Percentiles rank a stretch among this genome's conserved stretches.
phyloP scores from a whole-genome alignment of 2,888 invertebrate genomes.

The Nemapogon koenigi region DNA sequence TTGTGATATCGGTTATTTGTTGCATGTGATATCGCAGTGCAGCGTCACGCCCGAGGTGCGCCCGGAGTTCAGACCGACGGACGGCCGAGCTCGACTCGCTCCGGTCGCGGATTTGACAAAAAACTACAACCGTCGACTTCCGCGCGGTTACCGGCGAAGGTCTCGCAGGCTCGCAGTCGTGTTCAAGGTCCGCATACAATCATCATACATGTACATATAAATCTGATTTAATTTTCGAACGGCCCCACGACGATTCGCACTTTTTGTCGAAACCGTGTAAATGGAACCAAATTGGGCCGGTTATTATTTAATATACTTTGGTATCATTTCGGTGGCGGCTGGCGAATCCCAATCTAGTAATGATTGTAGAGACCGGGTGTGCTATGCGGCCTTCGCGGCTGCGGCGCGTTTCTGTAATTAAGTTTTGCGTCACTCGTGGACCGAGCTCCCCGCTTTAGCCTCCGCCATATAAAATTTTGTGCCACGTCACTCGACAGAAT shows the following conservation, averaged over 20 bases:
- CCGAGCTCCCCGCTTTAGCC: constrained; percentile 54
- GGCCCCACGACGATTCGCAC: constrained; percentile 43
- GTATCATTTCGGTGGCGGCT: background rate
- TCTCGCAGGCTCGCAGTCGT: constrained; percentile 55
- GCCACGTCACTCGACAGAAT: constrained; percentile 43
- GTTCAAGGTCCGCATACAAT: constrained; percentile 62
- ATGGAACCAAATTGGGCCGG: constrained; percentile 36
- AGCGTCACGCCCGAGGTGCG: too few species aligned
- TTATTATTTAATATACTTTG: constrained; percentile 18
- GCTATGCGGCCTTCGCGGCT: constrained; percentile 37
- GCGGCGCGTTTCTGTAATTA: constrained; percentile 56
- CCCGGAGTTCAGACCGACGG: background rate
- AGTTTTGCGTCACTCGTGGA: constrained; percentile 58
- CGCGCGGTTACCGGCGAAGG: constrained; percentile 63
- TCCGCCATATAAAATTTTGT: constrained; percentile 41
- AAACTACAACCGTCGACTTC: constrained; percentile 49
- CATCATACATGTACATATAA: constrained; percentile 59
- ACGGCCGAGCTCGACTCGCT: constrained; percentile 20
- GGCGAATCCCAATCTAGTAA: background rate
- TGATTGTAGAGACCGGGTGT: constrained; percentile 21
- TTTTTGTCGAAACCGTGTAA: constrained; percentile 38
- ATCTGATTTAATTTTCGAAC: constrained; percentile 49
- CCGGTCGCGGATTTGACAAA: constrained; percentile 42
- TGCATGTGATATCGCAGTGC: constrained; percentile 46
- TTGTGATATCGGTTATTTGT: constrained; percentile 55